Evolutionary conservation across 2,888 invertebrate species (phyloP), one percentile per base, ranked within the genome.

Genomic region (Apotomis turbidana): DNA sequence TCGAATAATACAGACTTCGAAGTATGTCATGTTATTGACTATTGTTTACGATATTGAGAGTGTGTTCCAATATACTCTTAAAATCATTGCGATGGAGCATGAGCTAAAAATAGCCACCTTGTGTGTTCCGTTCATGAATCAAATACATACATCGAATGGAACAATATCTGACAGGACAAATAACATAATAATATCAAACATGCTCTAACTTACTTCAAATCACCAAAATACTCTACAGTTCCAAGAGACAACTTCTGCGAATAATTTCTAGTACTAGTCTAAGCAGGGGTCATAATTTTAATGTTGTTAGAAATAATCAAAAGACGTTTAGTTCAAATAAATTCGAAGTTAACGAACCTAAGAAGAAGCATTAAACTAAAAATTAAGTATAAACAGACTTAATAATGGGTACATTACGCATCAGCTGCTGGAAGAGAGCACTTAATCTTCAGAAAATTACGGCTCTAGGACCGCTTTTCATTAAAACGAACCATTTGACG

Each of bases 401-500:
- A n/a, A 51, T 49, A 27, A 51, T 62, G 27, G 27, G 27, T 51
- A 36, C 36, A 51, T 10, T n/a, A 58, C 6, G 51, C 4, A 51
- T 1, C 13, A 64, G 13, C 9, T n/a, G 59, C 60, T 60, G 6
- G 51, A 58, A 58, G 63, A 70, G 58, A 70, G 63, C 27, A 10
- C 13, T 59, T 36, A 12, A 49, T 60, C 54, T 60, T 12, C n/a
- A 38, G 46, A 9, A 59, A 63, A 49, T 36, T 46, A 54, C 54
- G 13, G 15, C 13, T 15, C 54, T 38, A 3, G 58, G 51, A n/a
- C n/a, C 36, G 54, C 44, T 54, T 69, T 55, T 55, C 46, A 62
- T 67, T 58, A 58, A 55, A 58, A 71, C 66, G 36, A 55, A 49
- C 55, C 55, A 61, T 61, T 66, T 41, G 49, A 54, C 60, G 60